Evolutionary conservation across 1,140 invertebrate species (phyloP).

Genomic region (Cotesia chilonis): DNA sequence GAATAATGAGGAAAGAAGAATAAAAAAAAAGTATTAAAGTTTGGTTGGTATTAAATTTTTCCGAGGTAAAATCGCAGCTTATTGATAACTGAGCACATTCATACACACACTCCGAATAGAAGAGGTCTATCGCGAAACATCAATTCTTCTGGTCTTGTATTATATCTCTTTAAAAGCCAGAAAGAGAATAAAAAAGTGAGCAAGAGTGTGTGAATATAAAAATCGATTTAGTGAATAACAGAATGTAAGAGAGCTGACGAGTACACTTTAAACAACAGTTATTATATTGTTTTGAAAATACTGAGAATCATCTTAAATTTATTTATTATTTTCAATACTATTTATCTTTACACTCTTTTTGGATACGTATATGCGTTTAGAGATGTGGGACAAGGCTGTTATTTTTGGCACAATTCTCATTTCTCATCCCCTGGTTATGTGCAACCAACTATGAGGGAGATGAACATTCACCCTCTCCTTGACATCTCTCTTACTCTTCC

Average conservation of each 20-base stretch:
- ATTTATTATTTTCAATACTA: constrained; percentile 17
- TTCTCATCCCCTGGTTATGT: constrained; percentile 1
- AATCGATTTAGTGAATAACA: too few species aligned
- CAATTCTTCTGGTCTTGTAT: too few species aligned
- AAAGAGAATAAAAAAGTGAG: too few species aligned
- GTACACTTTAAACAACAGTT: too few species aligned
- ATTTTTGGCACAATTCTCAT: constrained; percentile 37
- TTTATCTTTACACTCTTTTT: constrained; percentile 10
- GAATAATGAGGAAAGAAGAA: not conserved
- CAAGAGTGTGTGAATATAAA: too few species aligned
- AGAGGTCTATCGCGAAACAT: too few species aligned
- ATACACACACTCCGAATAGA: not conserved
- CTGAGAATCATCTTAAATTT: not conserved
- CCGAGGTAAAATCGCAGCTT: constrained; percentile 1
- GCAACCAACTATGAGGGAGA: constrained; percentile 7
- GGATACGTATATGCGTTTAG: not conserved
- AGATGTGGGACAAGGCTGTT: constrained; percentile 33
- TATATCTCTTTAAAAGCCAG: too few species aligned
- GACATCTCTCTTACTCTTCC: not conserved
- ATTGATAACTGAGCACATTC: not conserved
- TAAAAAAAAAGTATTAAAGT: not conserved
- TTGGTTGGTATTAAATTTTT: not conserved
- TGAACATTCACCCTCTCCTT: constrained; percentile 25
- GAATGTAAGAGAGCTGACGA: too few species aligned
- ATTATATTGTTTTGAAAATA: not conserved